Base-by-base conservation (phyloP, 2,888 invertebrate species). In the Ptychoptera albimana region DNA sequence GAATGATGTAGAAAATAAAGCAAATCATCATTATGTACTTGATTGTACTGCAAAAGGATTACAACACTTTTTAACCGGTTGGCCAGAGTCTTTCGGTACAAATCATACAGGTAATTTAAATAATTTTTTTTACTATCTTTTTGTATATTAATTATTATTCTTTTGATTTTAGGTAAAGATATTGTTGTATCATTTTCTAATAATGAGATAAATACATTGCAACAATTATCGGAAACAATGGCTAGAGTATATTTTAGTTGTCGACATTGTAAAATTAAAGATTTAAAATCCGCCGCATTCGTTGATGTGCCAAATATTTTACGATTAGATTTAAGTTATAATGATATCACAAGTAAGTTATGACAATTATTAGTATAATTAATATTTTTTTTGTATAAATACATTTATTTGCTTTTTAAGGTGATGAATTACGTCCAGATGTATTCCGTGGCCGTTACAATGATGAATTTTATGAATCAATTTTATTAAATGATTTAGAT, bases 401-500 rank as follows among this genome's bases (percentile, higher is more conserved):
- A n/a, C n/a, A n/a, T 42, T 39, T 10, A 9, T 8, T 9, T 13
- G 15, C 9, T 30, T 12, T 41, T 52, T 47, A 58, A 75, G 76
- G 72, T 13, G 75, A 77, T 45, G 71, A 72, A 36, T 57, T 81
- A 35, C 66, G 71, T 39, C 68, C 75, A 14, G 77, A 78, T 52
- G 71, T 78, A 46, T 80, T 81, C 60, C 74, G 75, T 54, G 81
- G 80, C 0, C 74, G 74, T 0, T 79, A 75, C 57, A 69, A 69
- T 47, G 62, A 68, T 45, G 66, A 66, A 3, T 62, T 63, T 14
- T 79, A 74, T 60, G 69, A 69, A 48, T 71, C 72, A 40, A 73
- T 80, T 36, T 23, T 7, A 0, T 52, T 81, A 45, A 69, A 72
- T 54, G 71, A 74, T 10, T 58, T 81, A 29, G 74, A 77, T 57